Base-by-base conservation (phyloP, 1,140 invertebrate genomes). In the Cheumatopsyche charites region DNA sequence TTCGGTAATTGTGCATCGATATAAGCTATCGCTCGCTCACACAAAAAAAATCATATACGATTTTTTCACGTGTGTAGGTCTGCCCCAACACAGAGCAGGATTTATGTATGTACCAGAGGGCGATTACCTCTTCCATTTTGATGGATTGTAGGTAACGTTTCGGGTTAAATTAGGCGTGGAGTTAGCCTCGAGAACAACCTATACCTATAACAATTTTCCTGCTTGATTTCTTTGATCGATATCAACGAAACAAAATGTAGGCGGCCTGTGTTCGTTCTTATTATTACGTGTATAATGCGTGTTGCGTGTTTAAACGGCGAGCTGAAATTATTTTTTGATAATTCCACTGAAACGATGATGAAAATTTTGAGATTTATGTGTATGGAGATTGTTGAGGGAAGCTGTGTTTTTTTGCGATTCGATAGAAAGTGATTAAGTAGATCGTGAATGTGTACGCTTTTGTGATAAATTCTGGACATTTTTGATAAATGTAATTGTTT, bases 221-320 rank as follows among this genome's bases (percentile, higher is more conserved):
- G 66, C 66, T 75, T 69, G 73, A 75, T 75, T 75, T 72, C 70
- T 70, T 70, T 75, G 73, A 75, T 75, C 73, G 67, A 75, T 75
- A 75, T 72, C 70, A 61, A 55, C 49, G 52, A 26, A 65, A 70
- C 66, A 72, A 72, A 75, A 75, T 70, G 73, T 69, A 70, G 71
- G 62, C 65, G 73, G 66, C 70, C 65, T 43, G 29, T 63, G 36
- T 49, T n/a, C 17, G 45, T 19, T 5, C 13, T 49, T 49, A 13
- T n/a, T n/a, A n/a, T n/a, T n/a, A n/a, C n/a, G n/a, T n/a, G n/a
- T 62, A 25, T 41, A n/a, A 62, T 41, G n/a, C 23, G 23, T 29
- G 6, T n/a, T 1, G 5, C 52, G 25, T 49, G 25, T 13, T n/a
- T n/a, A n/a, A n/a, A n/a, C n/a, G n/a, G n/a, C n/a, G n/a, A n/a